Conservation (phyloP, 2,888 invertebrate genomes). For the Apeira syringaria region DNA sequence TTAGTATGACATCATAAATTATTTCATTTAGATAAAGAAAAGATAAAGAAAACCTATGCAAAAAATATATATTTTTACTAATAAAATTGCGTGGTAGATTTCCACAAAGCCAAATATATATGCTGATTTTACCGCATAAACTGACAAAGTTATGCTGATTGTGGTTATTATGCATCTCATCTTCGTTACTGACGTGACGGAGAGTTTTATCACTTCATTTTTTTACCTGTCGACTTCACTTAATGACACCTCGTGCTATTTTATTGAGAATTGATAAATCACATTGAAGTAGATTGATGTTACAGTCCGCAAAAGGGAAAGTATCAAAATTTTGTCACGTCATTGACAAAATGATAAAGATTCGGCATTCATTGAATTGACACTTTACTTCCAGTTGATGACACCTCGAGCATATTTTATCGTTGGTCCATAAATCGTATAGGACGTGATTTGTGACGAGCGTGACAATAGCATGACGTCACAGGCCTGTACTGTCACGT, state of each 20-base stretch:
- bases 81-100: no score
- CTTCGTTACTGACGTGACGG: background rate
- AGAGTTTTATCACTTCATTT: constrained; percentile 5
- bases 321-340: constrained; percentile 59
- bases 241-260: constrained; percentile 64
- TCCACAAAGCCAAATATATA: no score
- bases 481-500: constrained; percentile 24
- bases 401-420: constrained; percentile 36
- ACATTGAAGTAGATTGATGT: constrained; percentile 67
- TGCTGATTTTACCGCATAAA: no score
- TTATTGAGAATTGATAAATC: constrained; percentile 66
- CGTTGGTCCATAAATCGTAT: constrained; percentile 20
- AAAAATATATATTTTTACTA: no score
- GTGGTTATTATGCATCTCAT: no score
- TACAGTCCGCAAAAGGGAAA: constrained; percentile 52
- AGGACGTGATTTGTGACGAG: constrained; percentile 28
- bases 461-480: constrained; percentile 64
- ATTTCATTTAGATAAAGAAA: no score
- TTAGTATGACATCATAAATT: no score
- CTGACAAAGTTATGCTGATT: no score
- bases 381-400: constrained; percentile 55
- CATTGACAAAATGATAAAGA: constrained; percentile 31
- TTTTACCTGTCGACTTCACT: constrained; percentile 49
- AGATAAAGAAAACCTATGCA: no score
- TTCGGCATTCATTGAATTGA: constrained; percentile 20